Evolutionary conservation across 2,888 invertebrate species (phyloP).

Genomic region (Melinaea marsaeus): DNA sequence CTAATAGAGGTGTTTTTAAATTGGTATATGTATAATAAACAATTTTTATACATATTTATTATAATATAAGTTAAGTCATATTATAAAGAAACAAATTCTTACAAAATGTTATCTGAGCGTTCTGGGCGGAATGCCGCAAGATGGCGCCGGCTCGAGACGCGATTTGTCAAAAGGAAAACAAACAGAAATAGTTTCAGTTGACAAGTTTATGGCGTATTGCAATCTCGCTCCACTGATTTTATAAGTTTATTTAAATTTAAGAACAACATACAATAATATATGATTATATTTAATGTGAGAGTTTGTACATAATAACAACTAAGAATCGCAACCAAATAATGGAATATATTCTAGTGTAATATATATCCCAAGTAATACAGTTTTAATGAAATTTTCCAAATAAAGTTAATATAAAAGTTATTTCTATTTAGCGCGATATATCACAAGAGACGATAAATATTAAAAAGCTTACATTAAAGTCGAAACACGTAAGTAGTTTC

Average conservation of each 20-base stretch:
- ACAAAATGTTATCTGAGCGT: constrained; percentile 30
- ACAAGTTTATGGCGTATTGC: constrained; percentile 68
- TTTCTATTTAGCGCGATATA: constrained; percentile 34
- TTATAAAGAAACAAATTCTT: too few relatives aligned
- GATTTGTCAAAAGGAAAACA: constrained; percentile 75
- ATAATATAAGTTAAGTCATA: too few relatives aligned
- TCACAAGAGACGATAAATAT: constrained; percentile 54
- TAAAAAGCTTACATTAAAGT: constrained; percentile 62
- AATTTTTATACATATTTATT: too few relatives aligned
- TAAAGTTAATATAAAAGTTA: not conserved
- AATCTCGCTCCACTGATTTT: constrained; percentile 33
- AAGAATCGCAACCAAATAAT: too few relatives aligned
- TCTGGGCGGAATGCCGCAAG: constrained; percentile 51
- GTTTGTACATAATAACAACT: too few relatives aligned
- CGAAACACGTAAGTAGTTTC: constrained; percentile 72
- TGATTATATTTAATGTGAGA: not conserved
- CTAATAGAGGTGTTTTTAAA: constrained; percentile 4
- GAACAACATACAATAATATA: not conserved
- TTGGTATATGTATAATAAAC: constrained; percentile 23
- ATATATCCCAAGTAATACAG: too few relatives aligned
- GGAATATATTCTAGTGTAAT: too few relatives aligned
- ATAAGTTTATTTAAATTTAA: constrained; percentile 32
- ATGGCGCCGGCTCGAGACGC: constrained; percentile 60
- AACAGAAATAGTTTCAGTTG: constrained; percentile 74
- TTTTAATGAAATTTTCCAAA: not conserved